phyloP scores from a whole-genome alignment of 1,140 invertebrate genomes.

The Zaprionus camerounensis region DNA sequence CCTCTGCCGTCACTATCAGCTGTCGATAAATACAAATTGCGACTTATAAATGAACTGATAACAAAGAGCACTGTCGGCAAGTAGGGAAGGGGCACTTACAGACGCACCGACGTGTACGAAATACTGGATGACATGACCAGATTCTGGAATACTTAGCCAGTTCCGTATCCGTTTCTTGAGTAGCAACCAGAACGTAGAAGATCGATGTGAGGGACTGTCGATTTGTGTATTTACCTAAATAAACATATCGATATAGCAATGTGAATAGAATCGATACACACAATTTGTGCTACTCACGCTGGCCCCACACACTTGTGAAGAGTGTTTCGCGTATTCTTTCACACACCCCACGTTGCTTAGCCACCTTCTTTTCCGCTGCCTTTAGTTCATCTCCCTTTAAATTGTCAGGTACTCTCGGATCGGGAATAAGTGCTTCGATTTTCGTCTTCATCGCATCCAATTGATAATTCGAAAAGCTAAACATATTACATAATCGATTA shows the following conservation, averaged over 20 bases:
- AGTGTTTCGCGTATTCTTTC: constrained; percentile 41
- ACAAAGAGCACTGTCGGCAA: not conserved
- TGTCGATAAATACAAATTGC: constrained; percentile 3
- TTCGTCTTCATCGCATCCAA: constrained; percentile 29
- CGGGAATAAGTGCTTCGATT: constrained; percentile 45
- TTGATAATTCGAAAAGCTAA: constrained; percentile 48
- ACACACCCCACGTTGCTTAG: constrained; percentile 28
- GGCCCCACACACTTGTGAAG: constrained; percentile 68
- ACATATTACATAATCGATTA: not conserved
- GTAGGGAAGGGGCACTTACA: constrained; percentile 40
- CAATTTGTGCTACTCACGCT: constrained; percentile 54
- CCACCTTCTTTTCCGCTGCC: constrained; percentile 5
- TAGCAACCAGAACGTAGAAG: constrained; percentile 70
- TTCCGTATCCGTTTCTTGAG: constrained; percentile 39
- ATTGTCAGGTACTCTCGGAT: not conserved
- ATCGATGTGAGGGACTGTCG: constrained; percentile 63
- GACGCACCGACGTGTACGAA: constrained; percentile 68
- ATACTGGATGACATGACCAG: constrained; percentile 70
- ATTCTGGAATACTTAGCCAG: constrained; percentile 32
- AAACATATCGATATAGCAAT: constrained; percentile 2
- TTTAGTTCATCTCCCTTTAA: not conserved
- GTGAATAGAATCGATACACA: no score
- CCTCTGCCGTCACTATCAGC: constrained; percentile 27
- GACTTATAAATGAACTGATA: not conserved
- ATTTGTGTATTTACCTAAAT: constrained; percentile 73